A percentile compares a stretch with the other conserved stretches of the same genome.
These are phyloP conservation scores for Caenorhabditis sp. DNA, from an alignment of 2,888 invertebrate genomes.

Conservation along the genomic window DNA sequence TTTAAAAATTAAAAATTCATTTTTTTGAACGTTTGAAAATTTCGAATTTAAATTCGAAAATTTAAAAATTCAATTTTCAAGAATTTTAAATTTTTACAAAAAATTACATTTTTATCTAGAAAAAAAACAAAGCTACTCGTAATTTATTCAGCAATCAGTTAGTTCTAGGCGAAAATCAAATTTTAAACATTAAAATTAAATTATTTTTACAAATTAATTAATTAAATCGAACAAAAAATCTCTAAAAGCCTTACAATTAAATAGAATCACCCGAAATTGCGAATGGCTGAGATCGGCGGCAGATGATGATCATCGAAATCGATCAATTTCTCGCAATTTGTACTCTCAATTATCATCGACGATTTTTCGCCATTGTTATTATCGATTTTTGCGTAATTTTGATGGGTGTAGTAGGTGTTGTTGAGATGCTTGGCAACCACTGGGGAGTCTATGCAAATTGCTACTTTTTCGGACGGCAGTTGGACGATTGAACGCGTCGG, in stretches of 20 bases:
- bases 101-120: no score
- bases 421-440: constrained; percentile 27
- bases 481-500: constrained; percentile 69
- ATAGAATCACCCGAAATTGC: constrained; percentile 43
- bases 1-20: constrained; percentile 4
- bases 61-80: no score
- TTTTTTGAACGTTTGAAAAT: no score
- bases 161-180: background rate
- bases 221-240: no score
- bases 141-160: background rate
- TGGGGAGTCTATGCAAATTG: constrained; percentile 53
- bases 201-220: no score
- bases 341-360: constrained; percentile 12
- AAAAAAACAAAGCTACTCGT: no score
- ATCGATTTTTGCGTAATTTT: background rate
- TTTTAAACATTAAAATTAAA: background rate
- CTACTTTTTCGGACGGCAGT: constrained; percentile 65
- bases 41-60: no score
- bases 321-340: constrained; percentile 59
- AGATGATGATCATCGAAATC: constrained; percentile 51
- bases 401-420: no score
- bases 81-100: no score
- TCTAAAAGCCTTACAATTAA: no score
- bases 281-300: constrained; percentile 39
- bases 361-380: constrained; percentile 4